Evolutionary conservation across 1,140 invertebrate genomes (phyloP), one percentile per base, ranked within the genome.

Genomic region (Brachionus rubens): DNA sequence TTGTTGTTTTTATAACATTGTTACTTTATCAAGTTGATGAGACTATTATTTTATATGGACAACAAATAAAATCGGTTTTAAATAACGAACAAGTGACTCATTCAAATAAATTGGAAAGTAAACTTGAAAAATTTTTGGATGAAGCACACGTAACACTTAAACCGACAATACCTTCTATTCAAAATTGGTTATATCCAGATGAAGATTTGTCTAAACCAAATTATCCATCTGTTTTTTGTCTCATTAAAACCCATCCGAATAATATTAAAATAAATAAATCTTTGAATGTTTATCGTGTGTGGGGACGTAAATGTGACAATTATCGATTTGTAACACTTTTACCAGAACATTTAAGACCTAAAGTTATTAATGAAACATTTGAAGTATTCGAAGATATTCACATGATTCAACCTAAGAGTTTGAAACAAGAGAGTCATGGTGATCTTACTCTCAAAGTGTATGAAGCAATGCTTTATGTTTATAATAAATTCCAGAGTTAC

Each of bases 381-480:
- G 54, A 59, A 40, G 54, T 59, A 36, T 59, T 40, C n/a, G 54
- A 59, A 59, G 36, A 59, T 33, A 33, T 59, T 16, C 19, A 19
- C 19, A 59, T 59, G 54, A 59, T 59, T 33, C 54, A 59, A 16
- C 54, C 54, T 7, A 33, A 59, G 19, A 30, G 54, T 19, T 7
- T 59, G n/a, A 16, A n/a, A n/a, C 3, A 1, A n/a, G 54, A 59
- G 16, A 19, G 36, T 33, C 54, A 59, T 36, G 54, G 36, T 28
- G 16, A 59, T 28, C 16, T 59, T 3, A 59, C 28, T 28, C 54
- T 33, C 19, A 59, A 59, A 36, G 28, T 59, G 30, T 59, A 59
- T 14, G 16, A 59, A n/a, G 30, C 54, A 33, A 59, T 59, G 7
- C 21, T 65, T 43, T 41, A 65, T 43, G 40, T 92, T 28, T 93